Evolutionary conservation across 2,113 vertebrate species (phyloP), one percentile per base, ranked within the genome.

Genomic region (Mus spicilegus): DNA sequence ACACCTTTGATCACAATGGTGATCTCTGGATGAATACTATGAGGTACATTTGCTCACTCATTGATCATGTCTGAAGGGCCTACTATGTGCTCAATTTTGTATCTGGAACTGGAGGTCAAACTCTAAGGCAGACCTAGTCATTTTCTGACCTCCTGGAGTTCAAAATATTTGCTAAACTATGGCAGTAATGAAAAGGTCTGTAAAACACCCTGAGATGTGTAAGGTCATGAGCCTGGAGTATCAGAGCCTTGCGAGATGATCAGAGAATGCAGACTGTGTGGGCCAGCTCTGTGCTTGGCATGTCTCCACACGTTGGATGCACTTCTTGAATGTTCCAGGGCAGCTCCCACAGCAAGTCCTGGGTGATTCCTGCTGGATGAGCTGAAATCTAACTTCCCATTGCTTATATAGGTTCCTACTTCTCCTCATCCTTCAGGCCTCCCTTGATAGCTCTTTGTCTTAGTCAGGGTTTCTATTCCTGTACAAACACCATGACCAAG

Each of bases 141-240:
- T 42, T 22, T 28, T 65, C 81, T 90, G 14, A 54, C 36, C 73
- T 58, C 11, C 9, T 13, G 17, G n/a, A 49, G 12, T 69, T 75
- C 11, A 72, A 36, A 16, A 13, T n/a, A 28, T 78, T 61, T 33
- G 7, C 39, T 17, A 72, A 77, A n/a, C 16, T 8, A 3, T 11
- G 14, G 17, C 58, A 36, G 0, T 24, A 7, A 36, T 36, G 39
- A 46, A 3, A 22, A 63, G 26, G 12, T 0, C 8, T 46, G 24
- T 16, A 49, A 39, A 20, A 13, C 5, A 28, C 17, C 0, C 0
- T 6, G 2, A 36, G 42, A 10, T 0, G 0, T 3, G 14, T 1
- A 0, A 8, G 67, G 33, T n/a, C 7, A 1, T 1, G 33, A 73
- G 14, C 4, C 13, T 5, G 12, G 33, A 13, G 58, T 28, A 1